A percentile compares a stretch with the other conserved stretches of the same genome.
Evolutionary conservation across 2,888 invertebrate species (phyloP).

Genomic region (Yponomeuta cagnagella): DNA sequence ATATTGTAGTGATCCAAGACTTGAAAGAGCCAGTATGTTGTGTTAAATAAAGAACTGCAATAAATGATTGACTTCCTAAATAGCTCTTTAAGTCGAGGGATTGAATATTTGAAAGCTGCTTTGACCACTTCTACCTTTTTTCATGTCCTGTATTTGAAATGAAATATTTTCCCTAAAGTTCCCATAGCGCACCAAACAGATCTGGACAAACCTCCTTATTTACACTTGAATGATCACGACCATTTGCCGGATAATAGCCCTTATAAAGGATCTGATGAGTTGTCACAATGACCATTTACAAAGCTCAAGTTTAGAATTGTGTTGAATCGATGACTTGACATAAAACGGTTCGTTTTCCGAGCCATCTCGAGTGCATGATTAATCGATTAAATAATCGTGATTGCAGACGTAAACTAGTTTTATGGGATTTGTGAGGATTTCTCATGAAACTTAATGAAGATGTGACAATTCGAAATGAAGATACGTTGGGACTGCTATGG

Average conservation of each 20-base stretch:
- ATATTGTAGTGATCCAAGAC: too few relatives aligned
- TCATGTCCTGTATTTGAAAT: too few relatives aligned
- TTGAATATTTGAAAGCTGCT: too few relatives aligned
- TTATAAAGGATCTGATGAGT: constrained; percentile 27
- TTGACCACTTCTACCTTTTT: too few relatives aligned
- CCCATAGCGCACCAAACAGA: constrained; percentile 37
- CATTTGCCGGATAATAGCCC: constrained; percentile 25
- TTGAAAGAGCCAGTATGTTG: too few relatives aligned
- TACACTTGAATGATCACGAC: constrained; percentile 35
- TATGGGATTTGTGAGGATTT: not conserved
- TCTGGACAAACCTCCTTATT: constrained; percentile 29
- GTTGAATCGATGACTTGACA: constrained; percentile 40
- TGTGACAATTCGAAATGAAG: not conserved
- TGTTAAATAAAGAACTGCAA: too few relatives aligned
- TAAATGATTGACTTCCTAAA: too few relatives aligned
- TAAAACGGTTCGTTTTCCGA: constrained; percentile 25
- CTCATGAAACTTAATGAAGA: constrained; percentile 8
- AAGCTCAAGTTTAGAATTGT: constrained; percentile 23
- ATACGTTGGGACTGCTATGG: not conserved
- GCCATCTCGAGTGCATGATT: constrained; percentile 32
- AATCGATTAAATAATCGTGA: constrained; percentile 40
- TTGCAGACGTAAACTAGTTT: constrained; percentile 8
- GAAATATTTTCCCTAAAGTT: constrained; percentile 26
- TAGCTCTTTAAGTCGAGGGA: too few relatives aligned
- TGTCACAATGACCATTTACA: constrained; percentile 31